Evolutionary conservation across 2,797 vertebrate species (phyloP).

Genomic region (Vireo griseus): DNA sequence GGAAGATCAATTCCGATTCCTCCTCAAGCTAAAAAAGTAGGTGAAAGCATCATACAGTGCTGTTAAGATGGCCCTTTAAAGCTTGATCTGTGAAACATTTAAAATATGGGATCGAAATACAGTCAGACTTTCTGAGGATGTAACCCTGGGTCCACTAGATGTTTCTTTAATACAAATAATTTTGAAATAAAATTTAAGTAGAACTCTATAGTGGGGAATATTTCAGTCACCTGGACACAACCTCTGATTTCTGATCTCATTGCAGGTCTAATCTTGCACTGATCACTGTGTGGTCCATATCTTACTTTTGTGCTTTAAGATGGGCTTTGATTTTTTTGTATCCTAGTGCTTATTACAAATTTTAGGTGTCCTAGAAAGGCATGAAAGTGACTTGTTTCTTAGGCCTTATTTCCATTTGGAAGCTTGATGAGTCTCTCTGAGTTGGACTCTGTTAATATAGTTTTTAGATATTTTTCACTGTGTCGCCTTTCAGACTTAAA

Average conservation of each 20-base stretch:
- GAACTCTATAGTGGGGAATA: background rate
- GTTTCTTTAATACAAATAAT: background rate
- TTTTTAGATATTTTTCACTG: background rate
- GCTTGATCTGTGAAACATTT: background rate
- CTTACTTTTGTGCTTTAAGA: background rate
- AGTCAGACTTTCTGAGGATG: background rate
- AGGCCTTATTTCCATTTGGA: background rate
- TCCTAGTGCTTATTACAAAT: background rate
- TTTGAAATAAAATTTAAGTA: background rate
- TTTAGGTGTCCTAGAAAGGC: background rate
- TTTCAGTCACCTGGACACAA: background rate
- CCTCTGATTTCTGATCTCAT: background rate
- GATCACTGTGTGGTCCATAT: background rate
- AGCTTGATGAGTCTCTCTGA: background rate
- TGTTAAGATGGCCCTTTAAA: background rate
- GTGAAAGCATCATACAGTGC: background rate
- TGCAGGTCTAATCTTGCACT: background rate
- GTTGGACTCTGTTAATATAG: background rate
- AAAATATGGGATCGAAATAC: background rate
- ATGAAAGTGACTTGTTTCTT: background rate
- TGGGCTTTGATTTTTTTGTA: background rate
- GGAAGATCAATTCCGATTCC: constrained; percentile 90
- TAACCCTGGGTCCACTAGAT: background rate
- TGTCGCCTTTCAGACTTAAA: background rate
- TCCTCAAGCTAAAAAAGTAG: constrained; percentile 84